Evolutionary conservation across 2,797 vertebrate species (phyloP).

Genomic region (Setipinna tenuifilis): DNA sequence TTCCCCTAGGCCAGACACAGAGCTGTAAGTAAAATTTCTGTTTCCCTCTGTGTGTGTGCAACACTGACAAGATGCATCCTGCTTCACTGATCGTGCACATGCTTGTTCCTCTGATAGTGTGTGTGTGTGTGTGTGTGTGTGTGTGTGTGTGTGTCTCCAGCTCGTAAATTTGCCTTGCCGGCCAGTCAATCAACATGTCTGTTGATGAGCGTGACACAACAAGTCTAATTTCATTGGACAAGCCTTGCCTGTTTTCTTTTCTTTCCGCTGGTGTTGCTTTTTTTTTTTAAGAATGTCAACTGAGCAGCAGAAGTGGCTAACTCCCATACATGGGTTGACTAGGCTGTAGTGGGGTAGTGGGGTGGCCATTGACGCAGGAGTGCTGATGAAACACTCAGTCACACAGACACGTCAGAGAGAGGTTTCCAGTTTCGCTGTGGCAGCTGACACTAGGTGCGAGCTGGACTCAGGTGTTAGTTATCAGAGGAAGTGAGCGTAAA

Average conservation of each 20-base stretch:
- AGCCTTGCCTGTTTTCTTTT: background rate
- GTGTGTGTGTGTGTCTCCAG: background rate
- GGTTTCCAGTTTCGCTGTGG: conserved; percentile 10
- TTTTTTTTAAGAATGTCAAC: background rate
- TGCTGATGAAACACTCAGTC: background rate
- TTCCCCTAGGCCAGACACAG: background rate
- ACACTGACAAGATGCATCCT: conserved; percentile 34
- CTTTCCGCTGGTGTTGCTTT: background rate
- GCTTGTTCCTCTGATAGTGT: conserved; percentile 27
- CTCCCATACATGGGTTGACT: background rate
- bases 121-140: too few species aligned
- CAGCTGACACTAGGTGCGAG: conserved; percentile 4
- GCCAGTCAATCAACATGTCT: background rate
- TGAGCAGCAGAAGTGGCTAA: background rate
- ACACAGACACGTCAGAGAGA: background rate
- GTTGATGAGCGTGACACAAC: background rate
- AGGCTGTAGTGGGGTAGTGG: background rate
- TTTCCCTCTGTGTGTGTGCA: background rate
- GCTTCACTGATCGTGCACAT: background rate
- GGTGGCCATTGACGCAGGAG: background rate
- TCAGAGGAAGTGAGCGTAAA: conserved; percentile 21
- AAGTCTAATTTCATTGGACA: background rate
- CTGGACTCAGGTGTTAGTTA: conserved; percentile 1
- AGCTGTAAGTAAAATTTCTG: background rate
- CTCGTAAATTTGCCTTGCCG: background rate